Conservation (phyloP, 1,140 invertebrate genomes). For the Homarus americanus region DNA sequence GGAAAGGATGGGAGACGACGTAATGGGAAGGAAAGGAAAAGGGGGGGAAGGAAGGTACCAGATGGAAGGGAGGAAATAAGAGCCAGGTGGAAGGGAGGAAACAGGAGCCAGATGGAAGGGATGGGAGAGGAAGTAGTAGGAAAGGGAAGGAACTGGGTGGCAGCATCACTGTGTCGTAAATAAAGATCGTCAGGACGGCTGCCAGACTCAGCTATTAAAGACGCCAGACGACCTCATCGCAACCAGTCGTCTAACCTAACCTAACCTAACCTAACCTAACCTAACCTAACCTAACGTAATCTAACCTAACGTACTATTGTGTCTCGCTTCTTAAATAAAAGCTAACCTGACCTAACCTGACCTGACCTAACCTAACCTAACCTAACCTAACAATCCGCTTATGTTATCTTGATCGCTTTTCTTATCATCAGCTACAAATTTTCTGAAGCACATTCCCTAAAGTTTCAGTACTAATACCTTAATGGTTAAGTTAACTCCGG, state of each 20-base stretch:
- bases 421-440: too few relatives aligned
- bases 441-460: not conserved
- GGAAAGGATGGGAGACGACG: not conserved
- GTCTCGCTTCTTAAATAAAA: not conserved
- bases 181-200: too few relatives aligned
- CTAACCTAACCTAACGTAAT: not conserved
- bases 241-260: not conserved
- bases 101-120: too few relatives aligned
- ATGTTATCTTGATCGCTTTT: too few relatives aligned
- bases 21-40: not conserved
- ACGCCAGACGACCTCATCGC: too few relatives aligned
- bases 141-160: not conserved
- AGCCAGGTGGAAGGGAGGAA: too few relatives aligned
- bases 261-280: conserved; percentile 4
- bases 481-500: not conserved
- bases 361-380: not conserved
- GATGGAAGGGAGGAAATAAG: too few relatives aligned
- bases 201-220: too few relatives aligned
- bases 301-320: not conserved
- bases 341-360: conserved; percentile 1
- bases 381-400: conserved; percentile 7
- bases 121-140: not conserved
- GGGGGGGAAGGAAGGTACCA: not conserved
- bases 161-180: too few relatives aligned
- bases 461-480: not conserved